phyloP scores from a whole-genome alignment of 2,888 invertebrate genomes.

The Mantis religiosa region DNA sequence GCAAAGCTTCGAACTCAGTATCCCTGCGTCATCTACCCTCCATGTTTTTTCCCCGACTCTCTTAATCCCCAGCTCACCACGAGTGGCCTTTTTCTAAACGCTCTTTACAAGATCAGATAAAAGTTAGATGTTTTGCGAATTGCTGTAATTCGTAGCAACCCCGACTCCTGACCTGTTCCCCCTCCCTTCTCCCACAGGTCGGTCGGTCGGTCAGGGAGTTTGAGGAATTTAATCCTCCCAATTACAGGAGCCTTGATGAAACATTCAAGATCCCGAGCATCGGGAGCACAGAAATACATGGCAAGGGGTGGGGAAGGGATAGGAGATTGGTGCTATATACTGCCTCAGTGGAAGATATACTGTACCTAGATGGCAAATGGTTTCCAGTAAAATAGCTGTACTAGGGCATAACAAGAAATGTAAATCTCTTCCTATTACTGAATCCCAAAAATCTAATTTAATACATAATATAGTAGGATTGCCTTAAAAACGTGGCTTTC shows the following conservation, averaged over 20 bases:
- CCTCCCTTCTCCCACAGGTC: not conserved
- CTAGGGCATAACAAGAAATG: not conserved
- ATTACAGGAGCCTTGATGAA: constrained; percentile 28
- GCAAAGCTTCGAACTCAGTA: not conserved
- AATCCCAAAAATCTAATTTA: no score
- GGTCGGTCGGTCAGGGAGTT: constrained; percentile 16
- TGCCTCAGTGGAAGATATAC: not conserved
- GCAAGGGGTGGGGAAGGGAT: not conserved
- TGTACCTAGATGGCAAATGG: not conserved
- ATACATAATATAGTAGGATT: no score
- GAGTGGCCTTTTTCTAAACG: not conserved
- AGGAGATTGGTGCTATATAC: not conserved
- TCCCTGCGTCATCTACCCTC: not conserved
- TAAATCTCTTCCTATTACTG: no score
- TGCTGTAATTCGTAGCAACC: not conserved
- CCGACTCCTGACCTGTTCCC: not conserved
- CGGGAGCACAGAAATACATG: constrained; percentile 4
- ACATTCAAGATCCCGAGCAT: constrained; percentile 26
- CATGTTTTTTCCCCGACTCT: not conserved
- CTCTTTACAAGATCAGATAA: not conserved
- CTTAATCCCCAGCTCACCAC: not conserved
- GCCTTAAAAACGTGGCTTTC: no score
- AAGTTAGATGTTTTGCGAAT: not conserved
- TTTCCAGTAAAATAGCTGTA: not conserved
- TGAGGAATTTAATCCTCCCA: constrained; percentile 27